A percentile compares a stretch with the other conserved stretches of the same genome.
phyloP scores from a whole-genome alignment of 2,797 vertebrate genomes.

The Protonibea diacanthus region DNA sequence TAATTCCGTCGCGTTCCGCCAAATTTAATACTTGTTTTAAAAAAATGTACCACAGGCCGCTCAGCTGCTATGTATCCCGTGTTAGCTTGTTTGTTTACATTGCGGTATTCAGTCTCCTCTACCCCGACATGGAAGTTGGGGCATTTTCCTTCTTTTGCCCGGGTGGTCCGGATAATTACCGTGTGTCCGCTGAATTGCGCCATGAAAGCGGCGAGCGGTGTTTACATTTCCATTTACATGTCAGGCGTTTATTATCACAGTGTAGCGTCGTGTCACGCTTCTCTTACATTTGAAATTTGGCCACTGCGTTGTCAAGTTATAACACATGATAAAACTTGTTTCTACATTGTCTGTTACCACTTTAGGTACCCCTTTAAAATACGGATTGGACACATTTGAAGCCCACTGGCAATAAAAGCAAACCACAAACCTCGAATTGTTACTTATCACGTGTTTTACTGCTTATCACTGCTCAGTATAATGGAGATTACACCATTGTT shows the following conservation, averaged over 20 bases:
- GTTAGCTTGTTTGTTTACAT: conserved; percentile 72
- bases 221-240: conserved; percentile 8
- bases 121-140: background rate
- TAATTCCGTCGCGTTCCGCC: background rate
- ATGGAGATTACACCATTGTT: background rate
- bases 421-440: background rate
- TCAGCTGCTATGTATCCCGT: background rate
- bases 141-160: background rate
- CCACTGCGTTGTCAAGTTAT: background rate
- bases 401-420: background rate
- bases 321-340: background rate
- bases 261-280: background rate
- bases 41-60: background rate
- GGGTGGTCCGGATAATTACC: background rate
- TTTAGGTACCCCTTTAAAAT: background rate
- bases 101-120: conserved; percentile 15
- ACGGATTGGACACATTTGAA: background rate
- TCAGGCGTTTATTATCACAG: background rate
- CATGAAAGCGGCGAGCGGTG: background rate
- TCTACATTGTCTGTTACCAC: background rate
- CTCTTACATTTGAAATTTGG: background rate
- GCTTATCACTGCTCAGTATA: background rate
- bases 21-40: conserved; percentile 8
- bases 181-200: conserved; percentile 8
- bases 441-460: background rate